phyloP scores from a whole-genome alignment of 1,140 invertebrate species.

The Zeugodacus cucurbitae region DNA sequence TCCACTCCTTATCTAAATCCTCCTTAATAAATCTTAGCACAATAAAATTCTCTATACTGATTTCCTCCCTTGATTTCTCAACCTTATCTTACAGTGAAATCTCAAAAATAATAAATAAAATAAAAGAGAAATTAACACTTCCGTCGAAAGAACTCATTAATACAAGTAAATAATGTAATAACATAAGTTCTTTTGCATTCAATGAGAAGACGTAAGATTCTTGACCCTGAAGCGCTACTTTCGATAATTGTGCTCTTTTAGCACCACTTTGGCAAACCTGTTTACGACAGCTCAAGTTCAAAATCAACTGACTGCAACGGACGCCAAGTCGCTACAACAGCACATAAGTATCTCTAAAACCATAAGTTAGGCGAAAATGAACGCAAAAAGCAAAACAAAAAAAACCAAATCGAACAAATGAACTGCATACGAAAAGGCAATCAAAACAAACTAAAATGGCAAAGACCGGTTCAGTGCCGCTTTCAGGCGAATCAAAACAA shows the following conservation, averaged over 20 bases:
- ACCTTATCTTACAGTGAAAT: too few species aligned
- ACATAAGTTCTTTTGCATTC: too few species aligned
- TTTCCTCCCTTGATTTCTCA: too few species aligned
- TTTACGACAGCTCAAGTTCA: background rate
- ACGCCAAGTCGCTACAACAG: background rate
- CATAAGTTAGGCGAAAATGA: background rate
- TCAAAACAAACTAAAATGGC: conserved; percentile 15
- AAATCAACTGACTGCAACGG: background rate
- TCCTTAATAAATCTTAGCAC: too few species aligned
- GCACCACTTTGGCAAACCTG: background rate
- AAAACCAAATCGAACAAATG: background rate
- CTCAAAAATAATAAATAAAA: too few species aligned
- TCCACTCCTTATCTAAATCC: too few species aligned
- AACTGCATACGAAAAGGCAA: background rate
- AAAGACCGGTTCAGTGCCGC: background rate
- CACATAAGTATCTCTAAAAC: background rate
- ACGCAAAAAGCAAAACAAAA: background rate
- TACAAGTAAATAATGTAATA: too few species aligned
- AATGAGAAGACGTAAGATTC: background rate
- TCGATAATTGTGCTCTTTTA: background rate
- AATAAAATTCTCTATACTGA: too few species aligned
- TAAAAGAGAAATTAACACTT: too few species aligned
- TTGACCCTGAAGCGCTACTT: background rate
- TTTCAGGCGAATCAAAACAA: background rate
- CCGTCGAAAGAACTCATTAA: too few species aligned